A percentile compares a stretch with the other conserved stretches of the same genome.
phyloP scores from a whole-genome alignment of 2,888 invertebrate species.

The Silvanus unidentatus region DNA sequence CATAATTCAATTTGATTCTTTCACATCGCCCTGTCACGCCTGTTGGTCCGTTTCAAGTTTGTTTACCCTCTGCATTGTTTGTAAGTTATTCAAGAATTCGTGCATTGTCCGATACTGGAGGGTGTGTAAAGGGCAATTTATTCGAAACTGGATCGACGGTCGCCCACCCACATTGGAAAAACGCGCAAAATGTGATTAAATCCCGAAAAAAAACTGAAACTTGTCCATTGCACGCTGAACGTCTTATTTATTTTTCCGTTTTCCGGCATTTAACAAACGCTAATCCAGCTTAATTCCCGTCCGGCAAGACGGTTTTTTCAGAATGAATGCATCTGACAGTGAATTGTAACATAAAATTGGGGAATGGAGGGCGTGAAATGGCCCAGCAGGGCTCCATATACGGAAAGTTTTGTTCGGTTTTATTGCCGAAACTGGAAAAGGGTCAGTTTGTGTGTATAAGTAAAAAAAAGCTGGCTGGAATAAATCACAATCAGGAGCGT shows the following conservation, averaged over 20 bases:
- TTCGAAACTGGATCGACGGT: too few species aligned
- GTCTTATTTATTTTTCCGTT: conserved; percentile 46
- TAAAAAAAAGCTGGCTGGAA: conserved; percentile 19
- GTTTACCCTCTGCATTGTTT: too few species aligned
- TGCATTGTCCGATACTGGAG: too few species aligned
- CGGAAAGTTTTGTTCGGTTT: conserved; percentile 31
- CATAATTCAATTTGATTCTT: too few species aligned
- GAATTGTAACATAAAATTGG: conserved; percentile 28
- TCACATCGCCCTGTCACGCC: too few species aligned
- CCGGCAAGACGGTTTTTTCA: conserved; percentile 32
- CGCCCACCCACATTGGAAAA: too few species aligned
- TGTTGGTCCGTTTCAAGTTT: too few species aligned
- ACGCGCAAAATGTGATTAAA: too few species aligned
- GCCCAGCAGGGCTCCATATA: conserved; percentile 29
- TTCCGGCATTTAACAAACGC: conserved; percentile 39
- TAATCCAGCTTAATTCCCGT: conserved; percentile 45
- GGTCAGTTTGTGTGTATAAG: conserved; percentile 26
- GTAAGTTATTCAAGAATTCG: too few species aligned
- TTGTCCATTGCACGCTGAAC: not conserved
- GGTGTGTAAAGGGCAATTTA: too few species aligned
- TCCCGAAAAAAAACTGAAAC: too few species aligned
- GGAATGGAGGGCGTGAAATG: conserved; percentile 33
- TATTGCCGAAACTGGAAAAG: conserved; percentile 27
- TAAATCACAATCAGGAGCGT: conserved; percentile 32
- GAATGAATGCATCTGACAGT: conserved; percentile 9